Evolutionary conservation across 2,797 vertebrate genomes (phyloP), one percentile per base, ranked within the genome.

Genomic region (Rhinella marina): DNA sequence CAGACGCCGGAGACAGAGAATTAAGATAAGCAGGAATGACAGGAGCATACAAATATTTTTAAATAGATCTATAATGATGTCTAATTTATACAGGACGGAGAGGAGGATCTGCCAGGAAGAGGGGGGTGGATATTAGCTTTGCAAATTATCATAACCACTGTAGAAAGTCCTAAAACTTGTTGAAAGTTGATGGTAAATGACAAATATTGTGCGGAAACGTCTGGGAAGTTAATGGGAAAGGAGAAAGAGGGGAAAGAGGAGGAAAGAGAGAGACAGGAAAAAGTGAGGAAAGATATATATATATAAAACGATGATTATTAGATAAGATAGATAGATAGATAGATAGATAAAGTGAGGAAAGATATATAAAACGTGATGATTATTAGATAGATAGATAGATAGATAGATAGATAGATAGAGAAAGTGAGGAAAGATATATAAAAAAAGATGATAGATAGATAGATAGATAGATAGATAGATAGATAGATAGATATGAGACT

Each of bases 11-110:
- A 54, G 73, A 54, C 62, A 59, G 27, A 82, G 84, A 86, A 89
- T 89, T 89, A 89, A 77, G 84, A 66, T 82, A 89, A 89, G 52
- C 79, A 12, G 84, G 77, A 59, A 59, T 89, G 88, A 89, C 88
- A 89, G 78, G 52, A 82, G 76, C 83, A 88, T 88, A 77, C 76
- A 85, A 88, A 85, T 81, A 59, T 68, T 82, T 59, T 82, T 59
- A 82, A 78, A 86, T 82, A 85, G 57, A 41, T 88, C 68, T 75
- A 19, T 86, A 79, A 76, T 88, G 88, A 82, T 79, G 70, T n/a
- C 41, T 86, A 86, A 86, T 89, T 54, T 70, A 86, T 86, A 89
- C 79, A 86, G 70, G 52, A 50, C 73, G 12, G 82, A 29, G 50
- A 6, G 32, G 17, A 52, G 41, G n/a, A 21, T 13, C 21, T 27